Percentiles rank a stretch among this genome's conserved stretches.
Evolutionary conservation across 2,113 vertebrate species (phyloP).

Genomic region (Mus musculus): DNA sequence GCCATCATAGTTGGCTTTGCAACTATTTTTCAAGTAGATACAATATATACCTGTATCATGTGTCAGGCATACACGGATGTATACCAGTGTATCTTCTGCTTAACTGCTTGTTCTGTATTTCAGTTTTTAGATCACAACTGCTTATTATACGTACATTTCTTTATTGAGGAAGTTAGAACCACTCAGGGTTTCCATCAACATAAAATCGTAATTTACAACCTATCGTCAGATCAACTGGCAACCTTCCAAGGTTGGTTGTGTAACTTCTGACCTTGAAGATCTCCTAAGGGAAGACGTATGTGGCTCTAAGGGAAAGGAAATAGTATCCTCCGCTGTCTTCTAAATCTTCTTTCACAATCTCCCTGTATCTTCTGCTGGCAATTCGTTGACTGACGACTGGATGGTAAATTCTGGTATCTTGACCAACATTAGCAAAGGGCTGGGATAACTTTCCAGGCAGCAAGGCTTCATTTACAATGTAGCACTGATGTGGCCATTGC

Average conservation of each 20-base stretch:
- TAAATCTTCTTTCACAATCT: background rate
- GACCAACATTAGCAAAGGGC: background rate
- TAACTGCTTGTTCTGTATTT: background rate
- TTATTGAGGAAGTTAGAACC: background rate
- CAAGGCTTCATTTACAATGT: background rate
- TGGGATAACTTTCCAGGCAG: background rate
- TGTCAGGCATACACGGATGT: background rate
- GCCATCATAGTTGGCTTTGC: background rate
- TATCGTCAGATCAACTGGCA: background rate
- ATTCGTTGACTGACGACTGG: background rate
- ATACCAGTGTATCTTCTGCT: background rate
- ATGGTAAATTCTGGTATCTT: slow-evolving; percentile 31
- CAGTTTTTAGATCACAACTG: background rate
- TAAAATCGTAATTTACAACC: background rate
- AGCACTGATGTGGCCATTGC: background rate
- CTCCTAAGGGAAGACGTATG: background rate
- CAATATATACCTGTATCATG: background rate
- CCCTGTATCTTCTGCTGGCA: background rate
- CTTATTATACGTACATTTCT: background rate
- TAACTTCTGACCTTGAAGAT: background rate
- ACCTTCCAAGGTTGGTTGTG: background rate
- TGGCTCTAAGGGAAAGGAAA: background rate
- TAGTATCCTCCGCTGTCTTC: background rate
- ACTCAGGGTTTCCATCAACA: background rate
- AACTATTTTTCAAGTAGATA: slow-evolving; percentile 7